A percentile compares a stretch with the other conserved stretches of the same genome.
phyloP scores from a whole-genome alignment of 2,888 invertebrate species.

The Siphonodentalium dalli region DNA sequence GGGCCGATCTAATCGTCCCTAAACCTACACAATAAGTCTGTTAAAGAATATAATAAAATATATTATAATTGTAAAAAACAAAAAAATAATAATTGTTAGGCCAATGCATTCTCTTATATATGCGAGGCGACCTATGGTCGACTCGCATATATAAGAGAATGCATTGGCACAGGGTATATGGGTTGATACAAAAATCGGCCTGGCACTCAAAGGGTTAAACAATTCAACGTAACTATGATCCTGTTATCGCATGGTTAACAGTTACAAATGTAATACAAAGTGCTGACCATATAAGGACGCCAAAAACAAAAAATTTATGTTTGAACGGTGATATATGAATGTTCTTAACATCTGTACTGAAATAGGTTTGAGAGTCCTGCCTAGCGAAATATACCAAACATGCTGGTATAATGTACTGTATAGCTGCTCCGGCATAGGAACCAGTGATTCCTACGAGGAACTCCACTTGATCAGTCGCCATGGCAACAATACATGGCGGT shows the following conservation, averaged over 20 bases:
- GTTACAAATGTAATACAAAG: slow-evolving; percentile 85
- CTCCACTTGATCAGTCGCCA: slow-evolving; percentile 82
- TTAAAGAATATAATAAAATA: no score
- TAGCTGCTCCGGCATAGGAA: slow-evolving; percentile 90
- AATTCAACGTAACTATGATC: no score
- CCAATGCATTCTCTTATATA: no score
- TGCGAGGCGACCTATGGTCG: no score
- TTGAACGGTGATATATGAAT: slow-evolving; percentile 84
- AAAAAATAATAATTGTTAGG: no score
- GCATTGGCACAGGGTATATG: no score
- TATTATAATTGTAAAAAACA: no score
- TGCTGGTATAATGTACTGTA: slow-evolving; percentile 94
- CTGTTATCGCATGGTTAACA: slow-evolving; percentile 70
- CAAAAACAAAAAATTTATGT: slow-evolving; percentile 78
- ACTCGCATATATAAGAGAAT: no score
- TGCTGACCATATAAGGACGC: slow-evolving; percentile 84
- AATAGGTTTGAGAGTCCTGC: slow-evolving; percentile 33
- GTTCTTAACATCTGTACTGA: slow-evolving; percentile 70
- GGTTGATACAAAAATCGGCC: no score
- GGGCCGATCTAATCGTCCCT: no score
- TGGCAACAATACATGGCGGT: slow-evolving; percentile 85
- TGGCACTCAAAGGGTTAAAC: no score
- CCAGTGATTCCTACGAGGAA: slow-evolving; percentile 82
- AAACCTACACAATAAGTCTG: no score
- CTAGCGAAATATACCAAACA: slow-evolving; percentile 74